Evolutionary conservation across 2,113 vertebrate species (phyloP).

Genomic region (Alces alces): DNA sequence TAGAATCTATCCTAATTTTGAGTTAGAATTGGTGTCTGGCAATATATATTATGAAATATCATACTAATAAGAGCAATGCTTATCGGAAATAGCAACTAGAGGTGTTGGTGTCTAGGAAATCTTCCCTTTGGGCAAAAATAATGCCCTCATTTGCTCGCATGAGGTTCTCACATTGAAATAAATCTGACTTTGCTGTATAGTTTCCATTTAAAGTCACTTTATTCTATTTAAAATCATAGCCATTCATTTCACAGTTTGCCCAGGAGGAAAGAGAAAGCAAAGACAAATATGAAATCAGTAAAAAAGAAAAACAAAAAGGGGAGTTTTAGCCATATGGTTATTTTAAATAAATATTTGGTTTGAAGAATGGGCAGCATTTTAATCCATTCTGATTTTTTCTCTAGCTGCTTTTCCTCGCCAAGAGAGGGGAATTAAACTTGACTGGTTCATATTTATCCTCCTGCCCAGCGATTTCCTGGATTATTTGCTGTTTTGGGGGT

Average conservation of each 20-base stretch:
- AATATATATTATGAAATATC: background rate
- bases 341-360: slow-evolving; percentile 53
- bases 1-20: background rate
- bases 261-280: slow-evolving; percentile 1
- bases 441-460: background rate
- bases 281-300: slow-evolving; percentile 21
- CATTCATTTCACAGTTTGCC: slow-evolving; percentile 29
- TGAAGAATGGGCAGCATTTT: slow-evolving; percentile 30
- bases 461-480: background rate
- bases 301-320: background rate
- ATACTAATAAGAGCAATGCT: background rate
- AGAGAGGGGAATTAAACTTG: slow-evolving; percentile 14
- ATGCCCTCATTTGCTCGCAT: background rate
- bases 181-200: background rate
- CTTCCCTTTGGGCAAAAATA: background rate
- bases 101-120: background rate
- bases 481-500: background rate
- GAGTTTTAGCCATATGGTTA: slow-evolving; percentile 11
- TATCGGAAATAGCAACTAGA: background rate
- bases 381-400: slow-evolving; percentile 28
- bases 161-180: background rate
- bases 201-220: slow-evolving; percentile 12
- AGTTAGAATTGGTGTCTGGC: background rate
- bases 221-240: slow-evolving; percentile 2
- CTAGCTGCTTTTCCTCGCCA: background rate